These are phyloP conservation scores for Propithecus coquereli DNA, from an alignment of 2,113 vertebrate genomes.

Conservation along the genomic window DNA sequence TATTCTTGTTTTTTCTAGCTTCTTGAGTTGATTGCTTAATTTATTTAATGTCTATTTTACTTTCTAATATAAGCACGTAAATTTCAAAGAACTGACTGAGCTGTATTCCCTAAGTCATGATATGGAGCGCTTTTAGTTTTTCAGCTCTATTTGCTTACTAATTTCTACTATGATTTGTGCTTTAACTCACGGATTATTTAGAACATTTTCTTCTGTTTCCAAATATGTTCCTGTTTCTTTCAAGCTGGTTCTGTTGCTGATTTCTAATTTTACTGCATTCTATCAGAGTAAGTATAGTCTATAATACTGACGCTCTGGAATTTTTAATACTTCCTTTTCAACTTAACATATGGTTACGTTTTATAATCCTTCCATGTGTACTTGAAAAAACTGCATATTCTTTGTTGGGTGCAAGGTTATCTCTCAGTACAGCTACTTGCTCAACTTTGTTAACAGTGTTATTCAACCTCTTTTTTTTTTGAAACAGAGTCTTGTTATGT, in stretches of 20 bases:
- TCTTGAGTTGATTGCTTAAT: neutral
- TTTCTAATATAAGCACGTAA: neutral
- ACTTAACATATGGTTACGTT: neutral
- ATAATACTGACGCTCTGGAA: neutral
- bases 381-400: neutral
- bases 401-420: neutral
- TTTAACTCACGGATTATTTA: constrained; percentile 10
- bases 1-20: neutral
- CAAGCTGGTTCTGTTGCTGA: neutral
- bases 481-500: too few relatives aligned
- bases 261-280: neutral
- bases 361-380: neutral
- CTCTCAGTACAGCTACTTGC: neutral
- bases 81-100: neutral
- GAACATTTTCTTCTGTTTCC: neutral
- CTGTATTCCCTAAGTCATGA: neutral
- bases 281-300: neutral
- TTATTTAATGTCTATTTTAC: neutral
- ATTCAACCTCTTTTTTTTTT: neutral
- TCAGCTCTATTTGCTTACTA: neutral
- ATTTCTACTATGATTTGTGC: neutral
- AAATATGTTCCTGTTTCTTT: neutral
- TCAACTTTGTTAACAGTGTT: neutral
- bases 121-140: neutral
- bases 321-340: neutral